A percentile compares a stretch with the other conserved stretches of the same genome.
phyloP scores from a whole-genome alignment of 1,140 invertebrate species.

The Oppia nitens region DNA sequence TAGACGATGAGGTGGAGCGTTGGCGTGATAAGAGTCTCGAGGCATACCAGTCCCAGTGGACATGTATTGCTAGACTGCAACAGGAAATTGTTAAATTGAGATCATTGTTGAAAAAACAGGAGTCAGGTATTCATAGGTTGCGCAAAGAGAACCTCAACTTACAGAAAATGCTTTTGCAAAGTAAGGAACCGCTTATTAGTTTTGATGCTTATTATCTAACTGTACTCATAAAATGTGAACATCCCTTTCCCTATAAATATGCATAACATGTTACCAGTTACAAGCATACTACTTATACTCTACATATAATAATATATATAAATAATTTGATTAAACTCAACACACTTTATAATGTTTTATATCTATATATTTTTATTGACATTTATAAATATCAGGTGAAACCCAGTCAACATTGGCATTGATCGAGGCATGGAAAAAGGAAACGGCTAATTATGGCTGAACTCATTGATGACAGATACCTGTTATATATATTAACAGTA shows the following conservation, averaged over 20 bases:
- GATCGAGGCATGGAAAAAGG: background rate
- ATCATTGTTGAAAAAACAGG: slow-evolving; percentile 20
- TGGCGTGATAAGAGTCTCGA: slow-evolving; percentile 28
- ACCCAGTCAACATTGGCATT: background rate
- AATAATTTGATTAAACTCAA: no score
- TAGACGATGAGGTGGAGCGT: slow-evolving; percentile 26
- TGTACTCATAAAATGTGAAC: no score
- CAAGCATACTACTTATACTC: no score
- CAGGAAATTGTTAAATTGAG: slow-evolving; percentile 28
- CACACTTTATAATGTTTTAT: no score
- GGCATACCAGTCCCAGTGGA: slow-evolving; percentile 28
- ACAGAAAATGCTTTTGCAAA: background rate
- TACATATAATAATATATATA: no score
- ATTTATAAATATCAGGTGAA: background rate
- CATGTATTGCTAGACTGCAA: slow-evolving; percentile 25
- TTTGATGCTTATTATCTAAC: no score
- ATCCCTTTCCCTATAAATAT: no score
- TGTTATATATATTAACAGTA: no score
- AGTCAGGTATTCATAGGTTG: background rate
- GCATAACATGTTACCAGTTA: no score
- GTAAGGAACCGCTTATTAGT: background rate
- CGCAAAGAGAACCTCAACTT: background rate
- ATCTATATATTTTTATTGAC: no score
- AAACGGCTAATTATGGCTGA: background rate
- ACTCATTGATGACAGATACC: no score